Evolutionary conservation across 2,888 invertebrate species (phyloP).

Genomic region (Trichacis sp.): DNA sequence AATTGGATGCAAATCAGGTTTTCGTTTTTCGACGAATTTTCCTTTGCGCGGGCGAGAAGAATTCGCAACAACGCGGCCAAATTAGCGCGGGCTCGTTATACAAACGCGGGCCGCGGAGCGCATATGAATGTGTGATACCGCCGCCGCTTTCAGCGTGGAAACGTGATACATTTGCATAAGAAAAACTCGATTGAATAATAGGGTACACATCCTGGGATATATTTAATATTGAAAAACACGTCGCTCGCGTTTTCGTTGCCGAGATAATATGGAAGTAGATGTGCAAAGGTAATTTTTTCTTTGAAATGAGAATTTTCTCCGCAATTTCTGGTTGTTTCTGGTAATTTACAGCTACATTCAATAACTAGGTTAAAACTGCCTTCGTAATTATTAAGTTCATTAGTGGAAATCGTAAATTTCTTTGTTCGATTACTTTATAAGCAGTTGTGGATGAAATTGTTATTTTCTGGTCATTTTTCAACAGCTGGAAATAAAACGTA

Average conservation of each 20-base stretch:
- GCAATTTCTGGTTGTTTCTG: too few relatives aligned
- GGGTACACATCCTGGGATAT: conserved; percentile 28
- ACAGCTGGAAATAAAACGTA: too few relatives aligned
- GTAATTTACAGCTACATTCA: too few relatives aligned
- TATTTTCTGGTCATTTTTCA: too few relatives aligned
- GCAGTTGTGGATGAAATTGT: too few relatives aligned
- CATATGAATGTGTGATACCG: conserved; percentile 33
- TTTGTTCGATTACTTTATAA: too few relatives aligned
- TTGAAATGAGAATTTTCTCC: too few relatives aligned
- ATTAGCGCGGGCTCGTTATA: conserved; percentile 41
- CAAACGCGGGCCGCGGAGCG: conserved; percentile 33
- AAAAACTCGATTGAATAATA: conserved; percentile 35
- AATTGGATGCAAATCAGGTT: conserved; percentile 27
- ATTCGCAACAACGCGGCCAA: conserved; percentile 34
- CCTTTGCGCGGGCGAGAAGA: conserved; percentile 25
- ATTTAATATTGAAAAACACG: conserved; percentile 7
- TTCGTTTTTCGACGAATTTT: conserved; percentile 36
- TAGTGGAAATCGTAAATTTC: too few relatives aligned
- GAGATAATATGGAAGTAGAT: too few relatives aligned
- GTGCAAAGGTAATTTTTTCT: too few relatives aligned
- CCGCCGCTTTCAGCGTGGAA: conserved; percentile 36
- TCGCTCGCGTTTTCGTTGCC: not conserved
- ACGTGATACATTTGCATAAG: conserved; percentile 40
- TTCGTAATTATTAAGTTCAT: too few relatives aligned
- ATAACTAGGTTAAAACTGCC: too few relatives aligned